Evolutionary conservation across 2,113 vertebrate species (phyloP).

Genomic region (Pteronura brasiliensis): DNA sequence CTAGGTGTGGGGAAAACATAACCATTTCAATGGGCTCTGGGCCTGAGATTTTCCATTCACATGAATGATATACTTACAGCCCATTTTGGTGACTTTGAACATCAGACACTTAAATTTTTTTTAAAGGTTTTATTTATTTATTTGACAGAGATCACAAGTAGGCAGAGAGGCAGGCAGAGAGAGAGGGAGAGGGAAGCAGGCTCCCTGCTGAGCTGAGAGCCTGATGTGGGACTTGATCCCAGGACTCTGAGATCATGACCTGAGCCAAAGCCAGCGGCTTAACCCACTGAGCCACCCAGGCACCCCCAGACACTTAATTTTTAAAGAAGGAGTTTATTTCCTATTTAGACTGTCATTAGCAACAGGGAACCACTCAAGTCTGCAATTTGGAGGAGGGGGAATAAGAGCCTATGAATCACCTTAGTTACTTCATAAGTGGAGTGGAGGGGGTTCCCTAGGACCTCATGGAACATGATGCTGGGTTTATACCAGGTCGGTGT

Average conservation of each 20-base stretch:
- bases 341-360: not conserved
- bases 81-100: not conserved
- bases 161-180: too few relatives aligned
- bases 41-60: not conserved
- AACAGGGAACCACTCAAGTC: not conserved
- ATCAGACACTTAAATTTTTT: not conserved
- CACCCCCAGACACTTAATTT: not conserved
- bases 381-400: not conserved
- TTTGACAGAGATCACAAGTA: too few relatives aligned
- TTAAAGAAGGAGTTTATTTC: not conserved
- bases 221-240: too few relatives aligned
- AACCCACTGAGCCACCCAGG: too few relatives aligned
- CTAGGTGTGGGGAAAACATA: not conserved
- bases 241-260: too few relatives aligned
- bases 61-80: not conserved
- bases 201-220: too few relatives aligned
- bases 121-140: too few relatives aligned
- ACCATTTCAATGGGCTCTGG: not conserved
- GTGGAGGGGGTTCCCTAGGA: not conserved
- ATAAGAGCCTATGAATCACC: not conserved
- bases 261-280: too few relatives aligned
- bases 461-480: not conserved
- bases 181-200: too few relatives aligned
- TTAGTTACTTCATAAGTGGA: not conserved
- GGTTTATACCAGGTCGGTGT: not conserved